Base-by-base conservation (phyloP, 1,140 invertebrate species). In the Acromyrmex charruanus region DNA sequence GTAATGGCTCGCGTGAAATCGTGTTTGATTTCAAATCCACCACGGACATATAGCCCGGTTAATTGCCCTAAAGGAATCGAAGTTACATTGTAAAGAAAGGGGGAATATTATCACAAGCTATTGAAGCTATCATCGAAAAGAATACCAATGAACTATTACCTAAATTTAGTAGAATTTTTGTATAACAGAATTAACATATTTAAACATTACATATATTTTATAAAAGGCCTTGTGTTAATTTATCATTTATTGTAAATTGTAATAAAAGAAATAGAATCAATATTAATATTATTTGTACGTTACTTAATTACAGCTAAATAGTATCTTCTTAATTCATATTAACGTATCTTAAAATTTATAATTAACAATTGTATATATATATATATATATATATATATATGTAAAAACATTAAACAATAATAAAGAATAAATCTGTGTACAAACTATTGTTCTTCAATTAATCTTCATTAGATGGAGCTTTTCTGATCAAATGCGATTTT, bases 1-100 rank as follows among this genome's bases (percentile, higher is more conserved):
- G 25, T 84, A 84, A 84, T 84, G 58, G 39, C 28, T 74, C 16
- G 25, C 28, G 68, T 55, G 31, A 65, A 71, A 92, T 91, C 61
- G 31, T 65, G 53, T 86, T 85, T 86, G 88, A 87, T 88, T 91
- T 49, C 61, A 44, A 69, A 77, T 87, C 21, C 28, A 53, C 55
- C n/a, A 31, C 14, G 44, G 31, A 49, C 35, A 4, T 44, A 44
- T 68, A 21, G 5, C 25, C 18, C 4, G 39, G 28, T 14, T 82
- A 82, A 75, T 31, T 49, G 69, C 25, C 14, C 25, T 39, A 18
- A 84, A 74, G 55, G 18, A 75, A 49, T 31, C n/a, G 7, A 49
- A 61, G n/a, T 35, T 25, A 51, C 49, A 75, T 49, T 31, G 14
- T 44, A 31, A 59, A 82, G 80, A 28, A 35, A 21, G 25, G 55